Conservation (phyloP, 1,140 invertebrate genomes). For the Antheraea mylitta region DNA sequence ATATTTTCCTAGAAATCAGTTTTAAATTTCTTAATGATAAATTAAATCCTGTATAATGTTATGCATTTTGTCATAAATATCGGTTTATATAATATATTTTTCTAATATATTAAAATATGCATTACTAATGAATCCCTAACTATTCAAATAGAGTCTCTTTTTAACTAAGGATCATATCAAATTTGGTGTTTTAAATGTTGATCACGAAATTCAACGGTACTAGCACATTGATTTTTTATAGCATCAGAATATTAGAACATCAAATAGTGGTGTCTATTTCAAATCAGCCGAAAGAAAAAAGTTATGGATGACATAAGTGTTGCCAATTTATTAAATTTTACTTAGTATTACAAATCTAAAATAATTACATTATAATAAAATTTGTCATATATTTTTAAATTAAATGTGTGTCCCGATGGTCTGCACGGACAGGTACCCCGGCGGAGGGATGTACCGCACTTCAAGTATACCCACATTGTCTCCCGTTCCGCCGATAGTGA, state of each 20-base stretch:
- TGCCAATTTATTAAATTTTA: neutral
- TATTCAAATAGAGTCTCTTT: too few relatives aligned
- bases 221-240: too few relatives aligned
- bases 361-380: slow-evolving; percentile 5
- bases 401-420: slow-evolving; percentile 29
- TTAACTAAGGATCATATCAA: too few relatives aligned
- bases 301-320: neutral
- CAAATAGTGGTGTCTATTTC: too few relatives aligned
- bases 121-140: too few relatives aligned
- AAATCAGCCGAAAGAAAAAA: too few relatives aligned
- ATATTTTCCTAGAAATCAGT: neutral
- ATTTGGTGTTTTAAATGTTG: too few relatives aligned
- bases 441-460: slow-evolving; percentile 88
- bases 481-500: slow-evolving; percentile 85
- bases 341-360: neutral
- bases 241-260: too few relatives aligned
- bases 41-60: neutral
- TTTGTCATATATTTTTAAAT: slow-evolving; percentile 1
- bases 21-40: neutral
- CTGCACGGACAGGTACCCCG: slow-evolving; percentile 72
- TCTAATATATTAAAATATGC: too few relatives aligned
- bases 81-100: too few relatives aligned
- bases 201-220: too few relatives aligned
- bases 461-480: slow-evolving; percentile 92
- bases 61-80: neutral